Evolutionary conservation across 2,113 vertebrate genomes (phyloP), one percentile per base, ranked within the genome.

Genomic region (Clarias gariepinus): DNA sequence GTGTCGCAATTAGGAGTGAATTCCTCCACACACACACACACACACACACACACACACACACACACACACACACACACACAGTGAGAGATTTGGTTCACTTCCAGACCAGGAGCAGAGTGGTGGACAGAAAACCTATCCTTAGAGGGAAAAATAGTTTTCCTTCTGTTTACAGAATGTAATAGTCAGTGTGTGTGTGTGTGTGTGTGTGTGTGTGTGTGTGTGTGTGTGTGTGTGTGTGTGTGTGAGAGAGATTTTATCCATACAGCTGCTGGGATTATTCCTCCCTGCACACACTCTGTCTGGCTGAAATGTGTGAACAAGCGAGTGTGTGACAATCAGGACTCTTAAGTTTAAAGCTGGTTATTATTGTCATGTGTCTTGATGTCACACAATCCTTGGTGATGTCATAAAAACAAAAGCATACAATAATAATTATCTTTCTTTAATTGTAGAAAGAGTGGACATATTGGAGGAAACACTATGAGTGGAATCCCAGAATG

Each of bases 1-100:
- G 93, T 93, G 94, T 94, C 94, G 94, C 95, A 95, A 95, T 95
- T 96, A 94, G 95, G 92, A 93, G 92, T 92, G 93, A 94, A 95
- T 96, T 96, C 95, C 93, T 94, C 91, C 85, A 86, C 92, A 94
- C 94, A 94, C 89, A 88, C 69, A 85, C 88, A 91, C 91, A 87
- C 87, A 85, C 66, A 58, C 89, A 89, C 88, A 91, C 91, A 90
- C 90, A 90, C 91, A 92, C 92, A 12, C 61, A 82, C 61, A 69
- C 81, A 83, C 81, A 83, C 80, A 52, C 71, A 78, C 61, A 15
- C 12, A 57, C 92, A 90, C 90, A 90, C 63, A 30, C 63, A 83
- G 16, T 30, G 18, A 57, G 19, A 76, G 47, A n/a, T 25, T 77
- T 77, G 74, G 74, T 47, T 53, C 23, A 1, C 28, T 55, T 77